Evolutionary conservation across 2,797 vertebrate species (phyloP), one percentile per base, ranked within the genome.

Genomic region (Paratrypauchen microcephalus): DNA sequence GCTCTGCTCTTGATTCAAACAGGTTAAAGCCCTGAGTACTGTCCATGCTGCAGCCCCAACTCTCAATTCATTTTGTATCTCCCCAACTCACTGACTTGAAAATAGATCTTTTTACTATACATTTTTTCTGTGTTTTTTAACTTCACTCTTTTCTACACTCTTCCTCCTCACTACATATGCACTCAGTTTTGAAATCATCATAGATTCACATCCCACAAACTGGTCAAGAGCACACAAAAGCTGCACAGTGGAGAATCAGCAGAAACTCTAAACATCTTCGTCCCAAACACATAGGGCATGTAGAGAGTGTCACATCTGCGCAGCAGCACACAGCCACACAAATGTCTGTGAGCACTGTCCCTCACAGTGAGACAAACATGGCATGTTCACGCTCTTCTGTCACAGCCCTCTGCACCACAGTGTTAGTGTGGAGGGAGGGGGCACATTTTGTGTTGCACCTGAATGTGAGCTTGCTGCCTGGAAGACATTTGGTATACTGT

Each of bases 401-500:
- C 62, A 48, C 58, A 15, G 74, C 70, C 69, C 75, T 78, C 67
- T 68, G 64, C 72, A 64, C 21, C 3, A 54, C 67, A 62, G 41
- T 50, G 54, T 82, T 79, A 23, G 6, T 64, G 24, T 63, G 65
- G 56, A 75, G 62, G 61, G 45, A 71, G 63, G 66, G 58, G 67
- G 79, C 32, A 66, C 23, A 78, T 84, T 85, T 76, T 80, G 78
- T 88, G 83, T 87, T 89, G 74, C 77, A 72, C 86, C 76, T 87
- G 77, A 84, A 87, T 82, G 77, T 77, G 65, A 81, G 78, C 76
- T 80, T 84, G 84, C 85, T 82, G 85, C 85, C 86, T 87, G 74
- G 83, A 85, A 82, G 85, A 88, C 82, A 86, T 87, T 69, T 75
- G 84, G 81, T 75, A 81, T 80, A 79, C 82, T 78, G 84, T 88